Conservation (phyloP, 2,113 vertebrate genomes). For the Grallaria varia region DNA sequence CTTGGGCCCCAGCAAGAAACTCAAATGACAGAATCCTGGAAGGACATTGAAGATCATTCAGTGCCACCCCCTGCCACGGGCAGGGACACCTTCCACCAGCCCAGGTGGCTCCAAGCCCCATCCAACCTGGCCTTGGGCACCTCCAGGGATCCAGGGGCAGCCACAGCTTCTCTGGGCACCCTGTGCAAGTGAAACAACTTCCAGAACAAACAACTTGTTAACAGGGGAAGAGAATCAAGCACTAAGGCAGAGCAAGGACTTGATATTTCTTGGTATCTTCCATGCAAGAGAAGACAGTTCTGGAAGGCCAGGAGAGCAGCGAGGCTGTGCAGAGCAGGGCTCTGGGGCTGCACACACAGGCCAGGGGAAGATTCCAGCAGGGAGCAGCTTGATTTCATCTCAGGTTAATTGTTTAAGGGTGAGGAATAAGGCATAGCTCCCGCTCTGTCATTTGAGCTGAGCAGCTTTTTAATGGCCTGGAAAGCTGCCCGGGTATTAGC, state of each 20-base stretch:
- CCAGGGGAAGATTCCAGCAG: rapidly evolving
- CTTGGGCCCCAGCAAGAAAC: background rate
- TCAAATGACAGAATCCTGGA: background rate
- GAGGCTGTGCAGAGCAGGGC: background rate
- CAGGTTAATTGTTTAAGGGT: constrained; percentile 25
- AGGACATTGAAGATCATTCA: background rate
- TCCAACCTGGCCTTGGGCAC: background rate
- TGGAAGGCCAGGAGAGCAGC: background rate
- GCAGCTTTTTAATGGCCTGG: constrained; percentile 30
- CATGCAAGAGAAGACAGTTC: background rate
- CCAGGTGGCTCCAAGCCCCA: background rate
- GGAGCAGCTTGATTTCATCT: background rate
- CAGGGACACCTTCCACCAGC: background rate
- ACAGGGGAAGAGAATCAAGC: background rate
- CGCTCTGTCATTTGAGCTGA: background rate
- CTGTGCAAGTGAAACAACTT: background rate
- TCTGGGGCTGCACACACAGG: background rate
- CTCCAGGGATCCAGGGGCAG: background rate
- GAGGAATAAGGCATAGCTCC: constrained; percentile 4
- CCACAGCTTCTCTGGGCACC: background rate
- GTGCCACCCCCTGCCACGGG: background rate
- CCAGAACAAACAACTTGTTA: background rate
- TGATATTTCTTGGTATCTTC: background rate
- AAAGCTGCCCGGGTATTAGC: background rate
- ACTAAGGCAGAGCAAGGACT: background rate